These are phyloP conservation scores for Lasioglossum vierecki DNA, from an alignment of 2,888 invertebrate species.

Conservation along the genomic window DNA sequence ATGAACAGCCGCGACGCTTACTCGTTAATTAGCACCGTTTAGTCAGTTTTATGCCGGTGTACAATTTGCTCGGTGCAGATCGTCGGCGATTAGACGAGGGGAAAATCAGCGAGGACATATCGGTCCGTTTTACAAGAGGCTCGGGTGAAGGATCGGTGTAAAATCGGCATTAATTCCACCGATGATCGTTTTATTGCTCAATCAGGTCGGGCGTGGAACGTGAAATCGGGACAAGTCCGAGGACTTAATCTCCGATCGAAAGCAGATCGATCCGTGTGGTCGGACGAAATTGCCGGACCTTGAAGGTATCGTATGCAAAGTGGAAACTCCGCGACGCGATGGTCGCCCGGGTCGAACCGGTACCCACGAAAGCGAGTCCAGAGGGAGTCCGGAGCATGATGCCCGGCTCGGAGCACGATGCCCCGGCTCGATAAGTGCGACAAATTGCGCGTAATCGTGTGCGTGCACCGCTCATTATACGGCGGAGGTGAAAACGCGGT, in stretches of 20 bases:
- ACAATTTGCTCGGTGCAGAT: conserved; percentile 6
- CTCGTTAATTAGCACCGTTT: background rate
- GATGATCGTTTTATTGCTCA: background rate
- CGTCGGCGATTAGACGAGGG: background rate
- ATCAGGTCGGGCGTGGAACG: background rate
- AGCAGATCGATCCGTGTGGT: conserved; percentile 17
- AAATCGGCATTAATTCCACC: conserved; percentile 8
- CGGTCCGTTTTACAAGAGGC: background rate
- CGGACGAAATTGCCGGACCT: conserved; percentile 36
- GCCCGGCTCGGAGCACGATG: conserved; percentile 48
- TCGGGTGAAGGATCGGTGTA: background rate
- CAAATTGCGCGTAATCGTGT: conserved; percentile 69
- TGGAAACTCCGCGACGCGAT: conserved; percentile 36
- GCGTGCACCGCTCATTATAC: conserved; percentile 58
- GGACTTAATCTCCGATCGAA: background rate
- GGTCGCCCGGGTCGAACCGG: conserved; percentile 39
- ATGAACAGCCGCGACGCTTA: background rate
- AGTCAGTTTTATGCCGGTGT: background rate
- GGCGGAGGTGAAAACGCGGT: conserved; percentile 54
- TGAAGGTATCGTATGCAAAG: conserved; percentile 55
- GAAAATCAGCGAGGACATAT: background rate
- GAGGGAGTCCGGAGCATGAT: conserved; percentile 48
- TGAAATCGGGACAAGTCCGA: background rate
- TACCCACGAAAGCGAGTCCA: conserved; percentile 56
- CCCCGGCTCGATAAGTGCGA: conserved; percentile 65